Percentiles rank a stretch among this genome's conserved stretches.
These are phyloP conservation scores for Hyles lineata DNA, from an alignment of 2,888 invertebrate genomes.

Conservation along the genomic window DNA sequence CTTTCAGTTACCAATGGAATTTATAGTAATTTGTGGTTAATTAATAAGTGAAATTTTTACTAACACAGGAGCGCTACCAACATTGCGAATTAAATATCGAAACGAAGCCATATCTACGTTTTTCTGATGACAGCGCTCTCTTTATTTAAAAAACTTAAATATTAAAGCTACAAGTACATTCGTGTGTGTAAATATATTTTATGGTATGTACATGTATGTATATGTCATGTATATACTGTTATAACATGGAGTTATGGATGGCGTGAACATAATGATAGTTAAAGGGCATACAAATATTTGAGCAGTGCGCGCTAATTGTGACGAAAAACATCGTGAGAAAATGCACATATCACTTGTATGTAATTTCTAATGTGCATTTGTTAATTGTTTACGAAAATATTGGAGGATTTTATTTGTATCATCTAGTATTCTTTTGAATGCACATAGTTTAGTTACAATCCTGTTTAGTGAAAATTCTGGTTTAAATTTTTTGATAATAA, in stretches of 20 bases:
- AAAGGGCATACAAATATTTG: slow-evolving; percentile 10
- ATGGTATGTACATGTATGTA: neutral
- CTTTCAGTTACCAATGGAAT: too few species aligned
- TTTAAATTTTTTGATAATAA: too few species aligned
- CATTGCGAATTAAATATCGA: too few species aligned
- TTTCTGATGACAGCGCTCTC: too few species aligned
- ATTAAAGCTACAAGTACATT: neutral
- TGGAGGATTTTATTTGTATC: neutral
- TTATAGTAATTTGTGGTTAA: too few species aligned
- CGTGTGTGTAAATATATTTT: neutral
- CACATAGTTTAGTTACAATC: neutral
- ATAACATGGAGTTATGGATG: neutral
- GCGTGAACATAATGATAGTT: neutral
- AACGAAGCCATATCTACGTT: too few species aligned
- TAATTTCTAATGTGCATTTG: slow-evolving; percentile 15
- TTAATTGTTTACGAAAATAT: slow-evolving; percentile 14
- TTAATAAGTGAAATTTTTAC: too few species aligned
- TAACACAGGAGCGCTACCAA: too few species aligned
- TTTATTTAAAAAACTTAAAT: too few species aligned
- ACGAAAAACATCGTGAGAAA: slow-evolving; percentile 21
- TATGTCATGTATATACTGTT: neutral
- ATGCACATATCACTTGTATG: slow-evolving; percentile 5
- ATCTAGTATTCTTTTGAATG: neutral
- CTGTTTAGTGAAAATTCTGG: too few species aligned
- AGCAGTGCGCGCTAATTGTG: neutral